Base-by-base conservation (phyloP, 2,113 vertebrate species). In the Irena cyanogastra region DNA sequence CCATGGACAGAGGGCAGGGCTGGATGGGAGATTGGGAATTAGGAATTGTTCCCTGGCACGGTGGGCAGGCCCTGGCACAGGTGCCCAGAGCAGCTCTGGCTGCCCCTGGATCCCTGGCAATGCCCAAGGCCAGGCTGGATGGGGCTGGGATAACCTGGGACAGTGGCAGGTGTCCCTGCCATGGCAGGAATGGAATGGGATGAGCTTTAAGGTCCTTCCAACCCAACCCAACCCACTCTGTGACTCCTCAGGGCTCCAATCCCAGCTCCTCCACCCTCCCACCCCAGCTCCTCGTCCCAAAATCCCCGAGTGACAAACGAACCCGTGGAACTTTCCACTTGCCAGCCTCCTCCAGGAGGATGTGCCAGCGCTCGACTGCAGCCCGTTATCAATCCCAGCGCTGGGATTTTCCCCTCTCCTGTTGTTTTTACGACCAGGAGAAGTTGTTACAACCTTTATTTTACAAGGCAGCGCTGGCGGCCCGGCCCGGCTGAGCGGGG, bases 351-450 rank as follows among this genome's bases (percentile, higher is more conserved):
- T 75, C 42, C 4, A 69, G 83, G 65, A 69, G 94, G 84, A 93
- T 69, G 47, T 72, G 75, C 87, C 69, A 93, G 81, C 10, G 0
- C 84, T 77, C 90, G 93, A 94, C 96, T 90, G 10, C 50, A 56
- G 88, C 76, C 4, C 4, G 0, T 93, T 96, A 95, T 96, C 94
- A 94, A 93, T 81, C 59, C 56, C 87, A 78, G 94, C 90, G 1
- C 68, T 17, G 90, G 90, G 94, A 93, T 94, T 95, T 97, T 80
- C 50, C 93, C 72, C 92, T 86, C 95, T 97, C 76, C 71, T 53
- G 92, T 96, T 96, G 93, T 88, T 96, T 96, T 96, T 95, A 95
- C 2, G 56, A 86, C 4, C 35, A 81, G 13, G 79, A 96, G 59
- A 93, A 92, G 85, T 93, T 90, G 92, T 94, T 87, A 60, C 76